These are phyloP conservation scores for Aramus guarauna DNA, from an alignment of 2,113 vertebrate genomes.

Conservation along the genomic window DNA sequence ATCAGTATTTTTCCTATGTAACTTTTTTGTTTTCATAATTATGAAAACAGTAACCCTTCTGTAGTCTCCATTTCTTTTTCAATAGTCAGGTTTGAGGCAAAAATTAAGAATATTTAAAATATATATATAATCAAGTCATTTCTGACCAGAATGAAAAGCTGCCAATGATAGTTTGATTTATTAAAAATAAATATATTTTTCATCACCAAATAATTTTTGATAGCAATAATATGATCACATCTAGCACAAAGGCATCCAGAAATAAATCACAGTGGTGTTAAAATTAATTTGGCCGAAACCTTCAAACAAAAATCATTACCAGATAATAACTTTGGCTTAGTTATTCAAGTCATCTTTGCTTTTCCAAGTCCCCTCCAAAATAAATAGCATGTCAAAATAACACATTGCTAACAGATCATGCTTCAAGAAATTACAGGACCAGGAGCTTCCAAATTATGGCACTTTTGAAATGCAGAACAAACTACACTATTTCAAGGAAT, in stretches of 20 bases:
- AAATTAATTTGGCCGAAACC: background rate
- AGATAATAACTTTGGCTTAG: background rate
- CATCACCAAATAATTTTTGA: background rate
- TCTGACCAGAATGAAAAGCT: background rate
- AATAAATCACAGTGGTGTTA: background rate
- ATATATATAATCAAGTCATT: background rate
- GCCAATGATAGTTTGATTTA: background rate
- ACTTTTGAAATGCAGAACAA: background rate
- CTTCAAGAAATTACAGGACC: background rate
- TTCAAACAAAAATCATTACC: background rate
- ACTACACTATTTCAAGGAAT: background rate
- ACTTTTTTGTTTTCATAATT: background rate
- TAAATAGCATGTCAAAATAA: background rate
- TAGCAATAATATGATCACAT: background rate
- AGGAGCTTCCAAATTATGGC: background rate
- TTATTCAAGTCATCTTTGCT: background rate
- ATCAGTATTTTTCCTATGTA: background rate
- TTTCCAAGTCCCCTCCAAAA: background rate
- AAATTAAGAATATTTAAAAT: background rate
- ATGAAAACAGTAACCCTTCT: background rate
- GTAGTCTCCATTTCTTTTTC: background rate
- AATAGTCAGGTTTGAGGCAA: background rate
- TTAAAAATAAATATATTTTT: background rate
- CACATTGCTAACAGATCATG: background rate
- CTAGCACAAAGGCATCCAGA: background rate